Evolutionary conservation across 2,888 invertebrate species (phyloP), one percentile per base, ranked within the genome.

Genomic region (Amphipyra tragopoginis): DNA sequence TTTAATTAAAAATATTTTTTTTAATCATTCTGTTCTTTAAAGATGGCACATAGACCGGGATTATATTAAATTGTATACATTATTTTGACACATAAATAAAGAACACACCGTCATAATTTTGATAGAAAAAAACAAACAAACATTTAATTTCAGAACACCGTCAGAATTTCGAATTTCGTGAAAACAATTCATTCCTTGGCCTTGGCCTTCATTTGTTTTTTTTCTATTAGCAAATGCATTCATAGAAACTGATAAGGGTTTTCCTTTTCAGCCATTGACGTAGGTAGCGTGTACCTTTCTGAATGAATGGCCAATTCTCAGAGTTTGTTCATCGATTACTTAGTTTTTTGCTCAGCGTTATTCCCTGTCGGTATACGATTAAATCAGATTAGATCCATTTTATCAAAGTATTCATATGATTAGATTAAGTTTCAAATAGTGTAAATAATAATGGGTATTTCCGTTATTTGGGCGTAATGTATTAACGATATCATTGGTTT

Each of bases 241-340:
- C 72, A 62, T 59, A 56, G 62, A 65, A 61, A 71, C 39, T 65
- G 61, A 62, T 75, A 75, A 54, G 73, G 72, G 45, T 56, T 73
- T 73, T 66, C 47, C 50, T 62, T 69, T 47, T 36, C 43, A 42
- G 11, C 6, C 44, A 33, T 43, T 73, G 72, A 75, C 62, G 72
- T 53, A 51, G 38, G 5, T 29, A 7, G 36, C 7, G 45, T 15
- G 15, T 55, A 38, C 11, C 42, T 71, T 48, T 54, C 5, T 45
- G 29, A 71, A 57, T 57, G 39, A 64, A 52, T 43, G 29, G 29
- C 13, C 11, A 33, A 44, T 39, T 38, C 9, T 34, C 2, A 14
- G 9, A 38, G 3, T 7, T 36, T 7, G 8, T 9, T 54, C 1
- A 33, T 13, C 2, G 15, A 52, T 21, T 2, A 48, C 7, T 26